A percentile compares a stretch with the other conserved stretches of the same genome.
These are phyloP conservation scores for Eupeodes latifasciatus DNA, from an alignment of 2,888 invertebrate species.

Conservation along the genomic window DNA sequence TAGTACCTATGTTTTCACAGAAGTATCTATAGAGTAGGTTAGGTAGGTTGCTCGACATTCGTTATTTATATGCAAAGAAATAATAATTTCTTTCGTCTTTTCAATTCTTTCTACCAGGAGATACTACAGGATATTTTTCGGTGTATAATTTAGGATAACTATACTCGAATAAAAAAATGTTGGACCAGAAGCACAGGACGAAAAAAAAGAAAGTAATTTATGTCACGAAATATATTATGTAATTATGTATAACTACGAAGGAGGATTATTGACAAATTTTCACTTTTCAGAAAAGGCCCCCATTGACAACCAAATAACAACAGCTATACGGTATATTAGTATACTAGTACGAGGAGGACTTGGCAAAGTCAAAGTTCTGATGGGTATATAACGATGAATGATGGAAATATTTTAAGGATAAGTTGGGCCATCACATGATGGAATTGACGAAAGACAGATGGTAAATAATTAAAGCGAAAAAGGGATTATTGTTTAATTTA, in stretches of 20 bases:
- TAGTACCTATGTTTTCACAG: not conserved
- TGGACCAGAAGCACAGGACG: not conserved
- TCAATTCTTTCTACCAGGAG: not conserved
- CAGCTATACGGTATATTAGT: not conserved
- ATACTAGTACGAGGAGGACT: not conserved
- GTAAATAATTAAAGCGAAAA: conserved; percentile 51
- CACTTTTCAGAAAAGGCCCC: conserved; percentile 37
- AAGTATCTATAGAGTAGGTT: not conserved
- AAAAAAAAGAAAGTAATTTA: not conserved
- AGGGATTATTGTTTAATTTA: conserved; percentile 69
- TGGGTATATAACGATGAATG: conserved; percentile 48
- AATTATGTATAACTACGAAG: not conserved
- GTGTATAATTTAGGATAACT: conserved; percentile 6
- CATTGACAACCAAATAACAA: conserved; percentile 45
- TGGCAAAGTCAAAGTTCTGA: not conserved
- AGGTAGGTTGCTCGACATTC: conserved; percentile 23
- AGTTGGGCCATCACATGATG: conserved; percentile 15
- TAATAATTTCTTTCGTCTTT: not conserved
- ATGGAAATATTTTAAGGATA: conserved; percentile 50
- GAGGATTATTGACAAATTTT: conserved; percentile 36
- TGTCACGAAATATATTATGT: not conserved
- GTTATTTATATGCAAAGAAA: conserved; percentile 43
- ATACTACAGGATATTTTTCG: not conserved
- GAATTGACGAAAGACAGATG: conserved; percentile 69
- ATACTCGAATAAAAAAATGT: not conserved